phyloP scores from a whole-genome alignment of 2,113 vertebrate species.

The Cheirogaleus medius region DNA sequence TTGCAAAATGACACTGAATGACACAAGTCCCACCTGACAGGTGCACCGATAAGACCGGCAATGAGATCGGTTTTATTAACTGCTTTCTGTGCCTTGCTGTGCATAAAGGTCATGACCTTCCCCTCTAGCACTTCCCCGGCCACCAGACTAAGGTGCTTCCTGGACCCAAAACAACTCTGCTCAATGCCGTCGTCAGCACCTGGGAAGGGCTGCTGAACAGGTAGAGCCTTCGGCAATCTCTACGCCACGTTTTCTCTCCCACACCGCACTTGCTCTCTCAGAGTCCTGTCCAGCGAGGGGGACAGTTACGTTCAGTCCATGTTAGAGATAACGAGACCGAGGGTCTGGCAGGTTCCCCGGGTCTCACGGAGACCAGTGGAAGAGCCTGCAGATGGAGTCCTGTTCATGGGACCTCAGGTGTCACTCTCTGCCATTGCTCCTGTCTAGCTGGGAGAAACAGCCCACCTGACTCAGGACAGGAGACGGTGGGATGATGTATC shows the following conservation, averaged over 20 bases:
- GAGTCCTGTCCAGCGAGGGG: not conserved
- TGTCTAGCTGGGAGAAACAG: not conserved
- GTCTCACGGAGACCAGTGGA: not conserved
- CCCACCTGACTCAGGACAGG: no score
- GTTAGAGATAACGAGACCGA: not conserved
- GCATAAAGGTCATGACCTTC: not conserved
- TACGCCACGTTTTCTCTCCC: not conserved
- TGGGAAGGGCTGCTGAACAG: not conserved
- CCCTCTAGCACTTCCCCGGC: not conserved
- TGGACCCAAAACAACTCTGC: not conserved
- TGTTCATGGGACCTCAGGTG: rapidly evolving
- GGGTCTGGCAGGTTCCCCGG: not conserved
- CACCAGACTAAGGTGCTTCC: not conserved
- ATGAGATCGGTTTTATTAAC: not conserved
- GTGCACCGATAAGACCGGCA: not conserved
- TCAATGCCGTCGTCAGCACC: not conserved
- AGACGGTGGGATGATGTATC: not conserved
- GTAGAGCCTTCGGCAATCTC: not conserved
- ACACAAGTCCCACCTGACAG: not conserved
- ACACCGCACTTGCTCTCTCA: not conserved
- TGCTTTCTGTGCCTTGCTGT: not conserved
- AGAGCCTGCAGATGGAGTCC: not conserved
- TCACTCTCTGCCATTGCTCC: not conserved
- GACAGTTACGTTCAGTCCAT: not conserved
- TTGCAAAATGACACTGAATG: not conserved